Evolutionary conservation across 2,113 vertebrate species (phyloP).

Genomic region (Cephalophus harveyi): DNA sequence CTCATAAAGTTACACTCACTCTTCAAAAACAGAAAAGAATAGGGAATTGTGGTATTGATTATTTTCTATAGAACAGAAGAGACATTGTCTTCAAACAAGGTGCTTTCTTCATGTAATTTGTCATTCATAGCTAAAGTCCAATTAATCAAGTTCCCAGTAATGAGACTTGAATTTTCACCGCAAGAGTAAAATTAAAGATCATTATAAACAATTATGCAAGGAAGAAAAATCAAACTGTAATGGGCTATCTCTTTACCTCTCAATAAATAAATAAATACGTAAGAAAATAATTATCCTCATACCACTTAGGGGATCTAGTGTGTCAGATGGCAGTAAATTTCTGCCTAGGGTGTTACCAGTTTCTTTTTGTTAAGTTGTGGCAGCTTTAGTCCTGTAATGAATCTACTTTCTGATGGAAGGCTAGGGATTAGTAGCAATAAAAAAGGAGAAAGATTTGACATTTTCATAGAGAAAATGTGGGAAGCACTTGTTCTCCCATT

Average conservation of each 20-base stretch:
- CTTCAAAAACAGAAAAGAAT: neutral
- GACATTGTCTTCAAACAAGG: constrained; percentile 4
- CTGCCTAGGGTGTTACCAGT: neutral
- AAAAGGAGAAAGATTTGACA: neutral
- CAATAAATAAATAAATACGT: neutral
- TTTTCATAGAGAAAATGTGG: neutral
- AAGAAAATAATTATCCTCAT: neutral
- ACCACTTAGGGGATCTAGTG: neutral
- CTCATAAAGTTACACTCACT: neutral
- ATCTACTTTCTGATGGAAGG: neutral
- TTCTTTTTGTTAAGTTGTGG: neutral
- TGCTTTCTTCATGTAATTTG: constrained; percentile 25
- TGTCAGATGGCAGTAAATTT: neutral
- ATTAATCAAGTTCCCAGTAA: constrained; percentile 45
- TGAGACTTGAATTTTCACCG: constrained; percentile 44
- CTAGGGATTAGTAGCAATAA: neutral
- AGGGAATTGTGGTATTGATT: neutral
- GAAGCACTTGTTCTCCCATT: constrained; percentile 7
- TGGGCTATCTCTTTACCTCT: neutral
- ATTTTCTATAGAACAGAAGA: neutral
- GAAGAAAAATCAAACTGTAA: neutral
- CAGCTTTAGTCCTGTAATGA: neutral
- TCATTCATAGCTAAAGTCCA: constrained; percentile 17
- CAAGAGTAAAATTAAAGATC: constrained; percentile 43
- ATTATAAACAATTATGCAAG: neutral